A percentile compares a stretch with the other conserved stretches of the same genome.
phyloP scores from a whole-genome alignment of 1,140 invertebrate species.

The Dysdera silvatica region DNA sequence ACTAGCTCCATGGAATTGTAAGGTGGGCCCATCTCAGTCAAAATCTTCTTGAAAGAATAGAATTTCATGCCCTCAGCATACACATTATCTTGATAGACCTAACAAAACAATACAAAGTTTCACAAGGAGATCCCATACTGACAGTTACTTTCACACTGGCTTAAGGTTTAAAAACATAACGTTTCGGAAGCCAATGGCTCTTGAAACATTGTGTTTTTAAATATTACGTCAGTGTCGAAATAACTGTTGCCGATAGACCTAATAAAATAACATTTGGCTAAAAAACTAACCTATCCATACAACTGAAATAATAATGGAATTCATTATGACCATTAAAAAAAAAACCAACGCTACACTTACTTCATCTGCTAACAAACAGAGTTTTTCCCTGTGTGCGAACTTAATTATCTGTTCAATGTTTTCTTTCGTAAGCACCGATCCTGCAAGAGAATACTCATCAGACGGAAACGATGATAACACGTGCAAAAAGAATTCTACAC shows the following conservation, averaged over 20 bases:
- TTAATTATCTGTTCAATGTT: constrained; percentile 89
- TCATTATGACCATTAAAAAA: neutral
- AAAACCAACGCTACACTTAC: constrained; percentile 46
- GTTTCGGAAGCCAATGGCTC: too few relatives aligned
- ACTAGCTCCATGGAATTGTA: constrained; percentile 77
- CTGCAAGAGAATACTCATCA: too few relatives aligned
- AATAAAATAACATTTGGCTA: neutral
- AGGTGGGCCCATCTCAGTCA: constrained; percentile 76
- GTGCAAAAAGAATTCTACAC: too few relatives aligned
- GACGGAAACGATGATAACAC: too few relatives aligned
- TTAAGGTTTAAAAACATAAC: too few relatives aligned
- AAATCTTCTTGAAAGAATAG: constrained; percentile 88
- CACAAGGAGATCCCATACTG: too few relatives aligned
- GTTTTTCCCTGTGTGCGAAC: constrained; percentile 76
- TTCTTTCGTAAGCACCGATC: constrained; percentile 69
- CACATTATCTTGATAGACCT: constrained; percentile 86
- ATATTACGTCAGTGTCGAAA: neutral
- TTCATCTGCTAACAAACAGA: constrained; percentile 91
- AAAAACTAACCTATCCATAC: neutral
- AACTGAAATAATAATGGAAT: neutral
- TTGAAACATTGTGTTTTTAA: too few relatives aligned
- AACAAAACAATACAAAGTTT: constrained; percentile 2
- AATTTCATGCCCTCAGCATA: constrained; percentile 81
- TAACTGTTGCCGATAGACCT: neutral
- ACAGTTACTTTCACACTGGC: too few relatives aligned